A percentile compares a stretch with the other conserved stretches of the same genome.
phyloP scores from a whole-genome alignment of 2,113 vertebrate genomes.

The Myotis davidii region DNA sequence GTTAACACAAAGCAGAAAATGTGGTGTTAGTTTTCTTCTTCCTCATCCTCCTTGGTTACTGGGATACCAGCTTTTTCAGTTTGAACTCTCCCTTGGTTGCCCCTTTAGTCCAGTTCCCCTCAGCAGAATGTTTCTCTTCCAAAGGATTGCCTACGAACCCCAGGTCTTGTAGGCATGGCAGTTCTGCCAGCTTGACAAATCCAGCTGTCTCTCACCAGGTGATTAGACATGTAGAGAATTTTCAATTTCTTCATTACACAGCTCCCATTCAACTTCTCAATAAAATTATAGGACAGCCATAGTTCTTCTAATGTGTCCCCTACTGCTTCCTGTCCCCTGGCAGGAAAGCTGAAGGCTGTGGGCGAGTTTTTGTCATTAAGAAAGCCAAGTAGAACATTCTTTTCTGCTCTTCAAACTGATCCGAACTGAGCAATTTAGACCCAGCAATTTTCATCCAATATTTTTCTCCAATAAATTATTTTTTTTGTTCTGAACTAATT shows the following conservation, averaged over 20 bases:
- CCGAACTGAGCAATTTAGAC: not conserved
- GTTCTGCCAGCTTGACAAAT: too few species aligned
- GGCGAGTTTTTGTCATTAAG: not conserved
- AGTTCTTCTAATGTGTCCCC: constrained; percentile 95
- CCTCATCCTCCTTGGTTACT: constrained; percentile 88
- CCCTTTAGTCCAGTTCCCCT: constrained; percentile 64
- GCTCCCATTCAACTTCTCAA: constrained; percentile 96
- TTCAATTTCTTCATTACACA: constrained; percentile 94
- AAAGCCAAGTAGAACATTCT: not conserved
- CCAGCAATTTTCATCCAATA: not conserved
- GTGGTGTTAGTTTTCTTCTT: constrained; percentile 84
- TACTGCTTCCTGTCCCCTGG: constrained; percentile 85
- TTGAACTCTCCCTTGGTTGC: too few species aligned
- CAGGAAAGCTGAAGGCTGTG: not conserved
- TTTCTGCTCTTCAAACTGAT: constrained; percentile 18
- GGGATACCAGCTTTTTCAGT: constrained; percentile 77
- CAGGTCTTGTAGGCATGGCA: too few species aligned
- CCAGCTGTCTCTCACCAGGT: constrained; percentile 94
- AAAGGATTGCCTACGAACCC: too few species aligned
- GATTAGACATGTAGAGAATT: constrained; percentile 98
- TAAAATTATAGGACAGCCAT: constrained; percentile 98
- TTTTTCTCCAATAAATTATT: not conserved
- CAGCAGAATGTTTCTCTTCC: not conserved
- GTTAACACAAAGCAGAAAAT: constrained; percentile 75
- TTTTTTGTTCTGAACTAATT: not conserved